These are phyloP conservation scores for Pogonus chalceus DNA, from an alignment of 1,140 invertebrate genomes.

Conservation along the genomic window DNA sequence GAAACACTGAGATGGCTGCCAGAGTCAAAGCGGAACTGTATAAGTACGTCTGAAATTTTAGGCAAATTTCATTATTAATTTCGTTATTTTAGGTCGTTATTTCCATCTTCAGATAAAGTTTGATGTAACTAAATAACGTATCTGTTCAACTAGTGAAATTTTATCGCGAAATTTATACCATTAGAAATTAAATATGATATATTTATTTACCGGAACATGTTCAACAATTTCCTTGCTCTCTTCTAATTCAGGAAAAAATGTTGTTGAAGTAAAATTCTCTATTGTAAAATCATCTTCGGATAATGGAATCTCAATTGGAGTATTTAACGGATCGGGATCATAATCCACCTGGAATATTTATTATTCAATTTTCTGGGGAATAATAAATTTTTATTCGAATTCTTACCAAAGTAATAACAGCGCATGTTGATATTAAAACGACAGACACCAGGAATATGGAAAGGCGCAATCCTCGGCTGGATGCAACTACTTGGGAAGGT, in stretches of 20 bases:
- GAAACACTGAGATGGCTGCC: slow-evolving; percentile 70
- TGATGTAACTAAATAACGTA: no score
- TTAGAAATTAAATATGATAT: no score
- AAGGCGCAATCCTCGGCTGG: slow-evolving; percentile 52
- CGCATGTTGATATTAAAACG: slow-evolving; percentile 52
- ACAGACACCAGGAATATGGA: slow-evolving; percentile 56
- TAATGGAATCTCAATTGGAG: slow-evolving; percentile 6
- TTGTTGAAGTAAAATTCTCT: background rate
- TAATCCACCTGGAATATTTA: slow-evolving; percentile 28
- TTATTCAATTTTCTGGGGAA: background rate
- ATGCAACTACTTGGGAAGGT: slow-evolving; percentile 49
- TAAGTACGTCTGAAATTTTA: slow-evolving; percentile 57
- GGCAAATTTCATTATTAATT: no score
- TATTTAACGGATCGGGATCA: slow-evolving; percentile 17
- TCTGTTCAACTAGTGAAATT: no score
- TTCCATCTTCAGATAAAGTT: no score
- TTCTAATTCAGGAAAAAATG: background rate
- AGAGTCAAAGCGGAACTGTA: slow-evolving; percentile 69
- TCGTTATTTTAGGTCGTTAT: no score
- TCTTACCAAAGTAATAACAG: slow-evolving; percentile 60
- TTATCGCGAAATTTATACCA: no score
- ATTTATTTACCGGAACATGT: slow-evolving; percentile 40
- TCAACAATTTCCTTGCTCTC: no score
- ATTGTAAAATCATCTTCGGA: slow-evolving; percentile 6
- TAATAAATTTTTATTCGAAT: slow-evolving; percentile 8